These are phyloP conservation scores for Erebia palarica DNA, from an alignment of 2,888 invertebrate genomes.

Conservation along the genomic window DNA sequence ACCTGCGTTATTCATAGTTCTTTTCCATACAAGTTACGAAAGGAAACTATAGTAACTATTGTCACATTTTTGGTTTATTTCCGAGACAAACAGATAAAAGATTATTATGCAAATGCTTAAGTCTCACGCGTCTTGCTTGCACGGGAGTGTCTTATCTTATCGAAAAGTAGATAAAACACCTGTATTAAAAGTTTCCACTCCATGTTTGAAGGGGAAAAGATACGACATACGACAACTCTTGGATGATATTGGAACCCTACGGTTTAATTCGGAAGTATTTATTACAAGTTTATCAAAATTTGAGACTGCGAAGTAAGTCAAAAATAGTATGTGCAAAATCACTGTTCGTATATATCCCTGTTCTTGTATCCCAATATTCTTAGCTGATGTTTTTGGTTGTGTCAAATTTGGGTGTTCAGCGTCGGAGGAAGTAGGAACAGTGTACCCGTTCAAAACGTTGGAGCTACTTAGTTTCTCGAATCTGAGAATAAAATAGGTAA, in stretches of 20 bases:
- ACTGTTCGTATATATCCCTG: neutral
- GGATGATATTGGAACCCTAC: neutral
- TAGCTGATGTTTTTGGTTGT: no score
- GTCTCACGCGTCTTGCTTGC: conserved; percentile 63
- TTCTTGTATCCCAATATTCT: neutral
- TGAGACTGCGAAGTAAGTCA: no score
- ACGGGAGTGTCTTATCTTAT: conserved; percentile 71
- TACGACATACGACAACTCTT: conserved; percentile 47
- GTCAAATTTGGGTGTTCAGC: no score
- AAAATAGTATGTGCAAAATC: neutral
- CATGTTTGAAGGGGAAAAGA: conserved; percentile 45
- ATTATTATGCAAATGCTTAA: conserved; percentile 57
- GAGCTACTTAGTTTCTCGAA: no score
- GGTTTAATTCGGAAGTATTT: neutral
- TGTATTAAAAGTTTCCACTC: conserved; percentile 69
- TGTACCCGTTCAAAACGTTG: no score
- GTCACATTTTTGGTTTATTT: conserved; percentile 48
- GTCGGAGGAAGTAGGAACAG: no score
- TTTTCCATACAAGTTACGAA: conserved; percentile 25
- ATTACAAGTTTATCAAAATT: no score
- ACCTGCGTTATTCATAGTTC: conserved; percentile 1
- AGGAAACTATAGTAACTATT: conserved; percentile 18
- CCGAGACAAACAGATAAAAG: conserved; percentile 52
- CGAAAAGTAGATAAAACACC: conserved; percentile 60
- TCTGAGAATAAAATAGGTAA: no score